Evolutionary conservation across 2,113 vertebrate species (phyloP).

Genomic region (Perccottus glenii): DNA sequence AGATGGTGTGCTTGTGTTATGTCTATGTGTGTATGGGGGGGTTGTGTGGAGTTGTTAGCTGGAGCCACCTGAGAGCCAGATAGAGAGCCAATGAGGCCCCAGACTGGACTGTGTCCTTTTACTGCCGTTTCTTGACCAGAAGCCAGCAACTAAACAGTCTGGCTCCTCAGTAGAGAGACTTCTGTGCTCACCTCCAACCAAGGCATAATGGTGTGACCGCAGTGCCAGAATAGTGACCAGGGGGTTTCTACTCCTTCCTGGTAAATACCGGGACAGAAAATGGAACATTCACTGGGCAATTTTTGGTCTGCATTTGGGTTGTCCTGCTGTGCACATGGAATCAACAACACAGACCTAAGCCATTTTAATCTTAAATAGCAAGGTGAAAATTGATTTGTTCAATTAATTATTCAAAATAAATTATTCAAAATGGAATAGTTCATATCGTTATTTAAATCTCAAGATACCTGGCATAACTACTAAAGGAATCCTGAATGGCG

Average conservation of each 20-base stretch:
- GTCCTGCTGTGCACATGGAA: not conserved
- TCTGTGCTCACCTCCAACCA: slow-evolving; percentile 2
- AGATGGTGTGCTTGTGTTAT: slow-evolving; percentile 52
- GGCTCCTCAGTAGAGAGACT: slow-evolving; percentile 1
- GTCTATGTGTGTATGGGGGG: slow-evolving; percentile 11
- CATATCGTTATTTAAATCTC: too few relatives aligned
- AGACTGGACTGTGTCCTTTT: slow-evolving; percentile 38
- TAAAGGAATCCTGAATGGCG: too few relatives aligned
- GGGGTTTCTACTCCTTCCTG: not conserved
- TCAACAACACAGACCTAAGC: too few relatives aligned
- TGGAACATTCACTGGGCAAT: too few relatives aligned
- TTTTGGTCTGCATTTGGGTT: not conserved
- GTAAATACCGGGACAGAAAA: not conserved
- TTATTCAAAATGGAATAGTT: too few relatives aligned
- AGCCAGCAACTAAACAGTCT: slow-evolving; percentile 11
- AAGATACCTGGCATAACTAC: too few relatives aligned
- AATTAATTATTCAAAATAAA: too few relatives aligned
- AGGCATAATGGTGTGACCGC: not conserved
- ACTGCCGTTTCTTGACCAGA: slow-evolving; percentile 21
- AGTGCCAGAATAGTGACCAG: not conserved
- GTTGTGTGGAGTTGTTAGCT: slow-evolving; percentile 3
- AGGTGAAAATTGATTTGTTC: too few relatives aligned
- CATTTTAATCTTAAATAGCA: too few relatives aligned
- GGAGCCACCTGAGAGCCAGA: slow-evolving; percentile 23
- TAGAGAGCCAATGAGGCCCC: slow-evolving; percentile 25